phyloP scores from a whole-genome alignment of 2,797 vertebrate species.

The Crenichthys baileyi region DNA sequence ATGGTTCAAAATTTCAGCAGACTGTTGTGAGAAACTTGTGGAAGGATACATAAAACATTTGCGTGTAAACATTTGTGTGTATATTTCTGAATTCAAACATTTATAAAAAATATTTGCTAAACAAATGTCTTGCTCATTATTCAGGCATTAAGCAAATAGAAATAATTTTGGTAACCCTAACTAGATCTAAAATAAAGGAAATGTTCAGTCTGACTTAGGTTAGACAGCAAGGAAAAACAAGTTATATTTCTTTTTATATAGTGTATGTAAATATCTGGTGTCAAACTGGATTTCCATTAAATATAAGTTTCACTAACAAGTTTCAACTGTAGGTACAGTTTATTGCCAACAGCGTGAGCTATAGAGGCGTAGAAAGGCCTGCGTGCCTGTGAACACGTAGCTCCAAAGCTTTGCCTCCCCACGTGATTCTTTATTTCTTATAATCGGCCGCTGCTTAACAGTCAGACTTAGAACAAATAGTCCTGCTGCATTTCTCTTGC shows the following conservation, averaged over 20 bases:
- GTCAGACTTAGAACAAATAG: constrained; percentile 22
- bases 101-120: background rate
- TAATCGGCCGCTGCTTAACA: constrained; percentile 29
- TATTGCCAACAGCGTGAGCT: background rate
- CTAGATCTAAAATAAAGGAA: background rate
- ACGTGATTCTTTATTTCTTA: constrained; percentile 52
- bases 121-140: background rate
- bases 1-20: no score
- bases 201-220: background rate
- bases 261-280: background rate
- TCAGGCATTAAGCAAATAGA: background rate
- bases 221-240: background rate
- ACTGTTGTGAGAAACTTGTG: no score
- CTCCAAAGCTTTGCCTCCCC: constrained; percentile 25
- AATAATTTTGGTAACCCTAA: background rate
- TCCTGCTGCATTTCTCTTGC: constrained; percentile 7
- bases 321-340: background rate
- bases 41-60: background rate
- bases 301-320: background rate
- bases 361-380: constrained; percentile 21
- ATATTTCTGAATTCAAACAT: background rate
- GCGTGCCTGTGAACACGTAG: constrained; percentile 68
- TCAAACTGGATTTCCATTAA: background rate
- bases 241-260: background rate
- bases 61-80: background rate